Conservation (phyloP, 92 coral and sea anemone genomes). For the Isaurus tuberculatus region DNA sequence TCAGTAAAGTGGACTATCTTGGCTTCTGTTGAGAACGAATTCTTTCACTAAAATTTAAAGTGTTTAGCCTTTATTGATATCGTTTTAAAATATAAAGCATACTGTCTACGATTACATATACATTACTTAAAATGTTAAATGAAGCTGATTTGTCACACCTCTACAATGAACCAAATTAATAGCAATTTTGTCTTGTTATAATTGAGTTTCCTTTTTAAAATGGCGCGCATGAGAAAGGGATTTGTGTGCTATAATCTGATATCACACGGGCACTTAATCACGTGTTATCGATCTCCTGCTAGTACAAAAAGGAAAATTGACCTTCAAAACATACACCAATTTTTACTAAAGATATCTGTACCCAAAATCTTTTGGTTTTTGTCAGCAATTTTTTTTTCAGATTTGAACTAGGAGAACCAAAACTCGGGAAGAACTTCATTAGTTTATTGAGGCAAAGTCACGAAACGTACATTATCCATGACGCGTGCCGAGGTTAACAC, state of each 20-base stretch:
- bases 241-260: not conserved
- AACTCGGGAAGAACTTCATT: not conserved
- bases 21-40: too few species aligned
- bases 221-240: not conserved
- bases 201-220: not conserved
- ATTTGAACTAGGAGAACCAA: not conserved
- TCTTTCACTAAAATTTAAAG: too few species aligned
- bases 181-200: not conserved
- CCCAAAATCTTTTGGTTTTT: not conserved
- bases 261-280: not conserved
- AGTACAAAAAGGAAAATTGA: not conserved
- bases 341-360: not conserved
- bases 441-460: not conserved
- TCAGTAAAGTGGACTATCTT: too few species aligned
- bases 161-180: not conserved
- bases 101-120: too few species aligned
- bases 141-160: not conserved
- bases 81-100: too few species aligned
- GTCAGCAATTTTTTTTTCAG: not conserved
- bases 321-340: not conserved
- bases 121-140: not conserved
- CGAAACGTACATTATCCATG: constrained; percentile 1
- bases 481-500: constrained; percentile 3
- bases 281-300: not conserved
- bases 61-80: too few species aligned